Base-by-base conservation (phyloP, 2,113 vertebrate species). In the Sprattus sprattus region DNA sequence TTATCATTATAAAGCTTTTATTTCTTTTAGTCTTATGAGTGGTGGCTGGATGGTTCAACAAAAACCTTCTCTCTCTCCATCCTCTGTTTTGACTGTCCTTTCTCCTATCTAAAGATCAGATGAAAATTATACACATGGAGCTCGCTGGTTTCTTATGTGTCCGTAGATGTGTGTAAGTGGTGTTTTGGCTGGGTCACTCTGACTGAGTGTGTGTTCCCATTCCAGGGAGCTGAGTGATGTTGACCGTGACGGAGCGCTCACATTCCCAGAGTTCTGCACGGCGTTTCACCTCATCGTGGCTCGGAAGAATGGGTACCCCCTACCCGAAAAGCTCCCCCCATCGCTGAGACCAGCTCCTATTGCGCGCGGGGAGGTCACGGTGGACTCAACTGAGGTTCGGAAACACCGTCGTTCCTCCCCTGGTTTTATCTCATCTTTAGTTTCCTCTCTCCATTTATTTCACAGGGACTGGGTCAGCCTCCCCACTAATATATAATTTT, bases 251-350 rank as follows among this genome's bases (percentile, higher is more conserved):
- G 98, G 98, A 86, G 97, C 98, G 0, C 93, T 99, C 93, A 98
- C 95, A 0, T 95, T 99, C 71, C 84, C 95, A 0, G 98, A 99
- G 92, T 99, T 99, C 85, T 99, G 97, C 94, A 97, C 96, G 0
- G 98, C 98, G 0, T 99, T 99, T 91, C 98, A 99, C 90, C 94
- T 99, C 20, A 97, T 99, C 39, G 98, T 99, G 92, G 98, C 97
- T 0, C 96, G 97, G 39, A 99, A 99, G 93, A 99, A 99, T 3
- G 98, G 98, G 4, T 99, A 96, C 89, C 94, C 95, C 3, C 94
- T 99, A 6, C 98, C 98, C 0, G 97, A 98, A 85, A 94, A 90
- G 0, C 95, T 99, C 20, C 98, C 98, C 0, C 95, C 95, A 0
- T 96, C 95, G 0, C 94, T 99, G 88, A 91, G 95, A 87, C 94